Percentiles rank a stretch among this genome's conserved stretches.
Evolutionary conservation across 2,113 vertebrate species (phyloP).

Genomic region (Festucalex cinctus): DNA sequence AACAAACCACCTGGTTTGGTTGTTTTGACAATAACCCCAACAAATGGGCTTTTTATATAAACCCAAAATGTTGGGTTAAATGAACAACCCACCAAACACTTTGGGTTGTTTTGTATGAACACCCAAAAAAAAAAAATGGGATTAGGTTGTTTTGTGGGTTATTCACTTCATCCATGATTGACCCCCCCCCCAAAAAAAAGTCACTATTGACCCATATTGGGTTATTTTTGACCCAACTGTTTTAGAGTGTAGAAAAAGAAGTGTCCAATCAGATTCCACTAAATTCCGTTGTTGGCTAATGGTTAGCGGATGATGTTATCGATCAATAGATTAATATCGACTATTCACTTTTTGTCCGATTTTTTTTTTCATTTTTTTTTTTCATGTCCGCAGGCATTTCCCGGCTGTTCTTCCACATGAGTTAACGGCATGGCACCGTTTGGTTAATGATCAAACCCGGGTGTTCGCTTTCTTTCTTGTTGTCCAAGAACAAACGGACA

Average conservation of each 20-base stretch:
- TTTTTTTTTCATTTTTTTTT: not conserved
- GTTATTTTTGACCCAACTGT: too few relatives aligned
- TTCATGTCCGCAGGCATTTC: conserved; percentile 41
- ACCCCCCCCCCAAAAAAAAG: too few relatives aligned
- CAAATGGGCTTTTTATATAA: too few relatives aligned
- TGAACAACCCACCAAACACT: too few relatives aligned
- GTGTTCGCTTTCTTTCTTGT: conserved; percentile 25
- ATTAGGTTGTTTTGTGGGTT: too few relatives aligned
- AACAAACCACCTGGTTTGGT: too few relatives aligned
- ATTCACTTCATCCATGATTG: too few relatives aligned
- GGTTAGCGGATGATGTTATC: not conserved
- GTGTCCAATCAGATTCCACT: not conserved
- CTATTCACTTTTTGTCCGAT: not conserved
- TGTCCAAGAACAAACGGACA: conserved; percentile 39
- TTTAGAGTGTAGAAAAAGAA: not conserved
- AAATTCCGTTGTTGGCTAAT: not conserved
- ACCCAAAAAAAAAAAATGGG: too few relatives aligned
- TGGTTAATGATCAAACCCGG: conserved; percentile 58
- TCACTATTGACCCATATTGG: too few relatives aligned
- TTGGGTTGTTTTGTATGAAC: too few relatives aligned
- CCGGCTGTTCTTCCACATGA: conserved; percentile 26
- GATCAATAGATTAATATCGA: not conserved
- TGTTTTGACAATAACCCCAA: too few relatives aligned
- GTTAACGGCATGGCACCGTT: conserved; percentile 29
- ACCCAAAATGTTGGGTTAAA: too few relatives aligned